A percentile compares a stretch with the other conserved stretches of the same genome.
These are phyloP conservation scores for Desmophyllum pertusum DNA, from an alignment of 92 coral and sea anemone species.

Conservation along the genomic window DNA sequence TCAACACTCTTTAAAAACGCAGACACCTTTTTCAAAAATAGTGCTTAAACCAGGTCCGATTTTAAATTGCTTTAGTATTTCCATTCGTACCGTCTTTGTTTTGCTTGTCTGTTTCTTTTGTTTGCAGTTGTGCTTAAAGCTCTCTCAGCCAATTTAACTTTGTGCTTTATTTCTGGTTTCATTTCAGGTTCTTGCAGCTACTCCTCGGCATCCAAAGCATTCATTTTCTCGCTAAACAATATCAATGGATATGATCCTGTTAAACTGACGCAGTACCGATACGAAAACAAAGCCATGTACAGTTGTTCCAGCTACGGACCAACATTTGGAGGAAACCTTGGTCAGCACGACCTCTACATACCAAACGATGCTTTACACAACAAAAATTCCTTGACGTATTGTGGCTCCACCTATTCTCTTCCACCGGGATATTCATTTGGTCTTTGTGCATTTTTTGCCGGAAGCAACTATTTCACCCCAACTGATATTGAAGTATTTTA, in stretches of 20 bases:
- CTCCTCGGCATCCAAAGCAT: not conserved
- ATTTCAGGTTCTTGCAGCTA: not conserved
- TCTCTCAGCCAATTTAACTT: too few species aligned
- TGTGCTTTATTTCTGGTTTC: too few species aligned
- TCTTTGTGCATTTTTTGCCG: conserved; percentile 20
- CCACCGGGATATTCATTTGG: not conserved
- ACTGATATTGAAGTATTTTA: too few species aligned
- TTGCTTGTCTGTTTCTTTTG: not conserved
- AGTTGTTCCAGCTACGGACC: not conserved
- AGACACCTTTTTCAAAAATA: too few species aligned
- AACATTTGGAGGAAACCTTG: not conserved
- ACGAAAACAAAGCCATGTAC: not conserved
- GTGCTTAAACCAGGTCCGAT: too few species aligned
- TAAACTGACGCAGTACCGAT: not conserved
- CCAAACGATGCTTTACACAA: not conserved
- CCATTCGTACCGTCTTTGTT: too few species aligned
- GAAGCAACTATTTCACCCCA: not conserved
- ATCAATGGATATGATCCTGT: not conserved
- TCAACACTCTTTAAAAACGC: too few species aligned
- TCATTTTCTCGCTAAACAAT: not conserved
- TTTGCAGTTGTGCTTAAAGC: too few species aligned
- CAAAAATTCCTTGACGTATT: not conserved
- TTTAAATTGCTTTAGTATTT: too few species aligned
- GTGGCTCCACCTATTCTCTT: not conserved
- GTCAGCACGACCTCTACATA: not conserved